A percentile compares a stretch with the other conserved stretches of the same genome.
Conservation (phyloP, 2,797 vertebrate genomes). For the Caiman crocodilus region DNA sequence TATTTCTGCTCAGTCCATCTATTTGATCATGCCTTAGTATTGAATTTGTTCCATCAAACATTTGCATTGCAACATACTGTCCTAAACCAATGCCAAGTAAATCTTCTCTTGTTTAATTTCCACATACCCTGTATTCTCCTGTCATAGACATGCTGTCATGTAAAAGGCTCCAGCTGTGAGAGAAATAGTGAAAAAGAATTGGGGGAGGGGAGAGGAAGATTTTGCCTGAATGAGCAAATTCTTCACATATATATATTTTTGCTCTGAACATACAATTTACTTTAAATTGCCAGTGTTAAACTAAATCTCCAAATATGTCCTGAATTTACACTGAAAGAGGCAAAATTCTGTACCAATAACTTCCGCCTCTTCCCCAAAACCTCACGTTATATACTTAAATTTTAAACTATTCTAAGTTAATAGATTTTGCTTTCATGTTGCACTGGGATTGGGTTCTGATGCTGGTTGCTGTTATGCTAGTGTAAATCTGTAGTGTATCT, state of each 20-base stretch:
- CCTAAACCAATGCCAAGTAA: neutral
- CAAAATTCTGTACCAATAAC: accelerated
- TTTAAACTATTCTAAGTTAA: neutral
- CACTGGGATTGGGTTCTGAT: no score
- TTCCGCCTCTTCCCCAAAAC: neutral
- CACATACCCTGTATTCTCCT: neutral
- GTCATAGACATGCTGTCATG: neutral
- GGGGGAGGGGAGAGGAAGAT: neutral
- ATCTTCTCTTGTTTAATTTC: accelerated
- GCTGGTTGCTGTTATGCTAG: neutral
- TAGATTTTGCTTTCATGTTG: neutral
- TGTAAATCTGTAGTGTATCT: neutral
- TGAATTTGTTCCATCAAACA: constrained; percentile 31
- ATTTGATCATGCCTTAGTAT: constrained; percentile 14
- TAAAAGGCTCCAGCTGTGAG: neutral
- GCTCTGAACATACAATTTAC: neutral
- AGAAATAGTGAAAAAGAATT: neutral
- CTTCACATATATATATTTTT: neutral
- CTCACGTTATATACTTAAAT: neutral
- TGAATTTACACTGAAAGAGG: constrained; percentile 1
- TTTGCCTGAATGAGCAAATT: constrained; percentile 1
- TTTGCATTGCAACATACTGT: constrained; percentile 17
- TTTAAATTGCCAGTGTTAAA: neutral
- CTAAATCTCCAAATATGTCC: constrained; percentile 5
- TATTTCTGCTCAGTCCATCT: neutral